Evolutionary conservation across 2,888 invertebrate genomes (phyloP), one percentile per base, ranked within the genome.

Genomic region (Agrochola circellaris): DNA sequence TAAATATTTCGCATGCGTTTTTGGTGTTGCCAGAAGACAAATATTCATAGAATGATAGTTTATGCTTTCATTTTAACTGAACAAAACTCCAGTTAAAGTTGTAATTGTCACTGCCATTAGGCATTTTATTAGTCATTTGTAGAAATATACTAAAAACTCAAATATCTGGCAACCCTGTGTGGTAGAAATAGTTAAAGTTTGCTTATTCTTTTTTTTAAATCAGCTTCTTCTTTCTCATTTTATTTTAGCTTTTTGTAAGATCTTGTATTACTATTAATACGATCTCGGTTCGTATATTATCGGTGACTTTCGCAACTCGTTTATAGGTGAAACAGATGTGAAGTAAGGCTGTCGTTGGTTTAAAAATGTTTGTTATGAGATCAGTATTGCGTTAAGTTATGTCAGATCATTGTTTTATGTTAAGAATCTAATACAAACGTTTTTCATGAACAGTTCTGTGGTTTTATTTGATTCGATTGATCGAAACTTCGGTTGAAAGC

Each of bases 291-390:
- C 85, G 88, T 81, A 62, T 73, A 65, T 42, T 71, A 66, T 75
- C 58, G 66, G 86, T 85, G 84, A 81, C 81, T 81, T 92, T 95
- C 95, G 93, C 95, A 96, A 92, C 96, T 96, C 93, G 96, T 96
- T 96, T 96, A 95, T 95, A 96, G 96, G 95, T 96, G 96, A 91
- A 96, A 96, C 95, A 96, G 96, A 93, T 96, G 95, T 96, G 95
- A 91, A 91, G 83, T 62, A 90, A 90, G 91, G 89, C 90, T 93
- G 93, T 89, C 90, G 79, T 85, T 88, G 85, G 81, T 83, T 77
- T 78, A 70, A 81, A 34, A 75, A 90, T 89, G 91, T 91, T 91
- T 89, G 88, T 86, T 86, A 85, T 88, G 90, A 93, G 91, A 95
- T 94, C 95, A 95, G 95, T 96, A 95, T 95, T 94, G 91, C 91